Conservation (phyloP, 2,888 invertebrate genomes). For the Odontocolon sp. region DNA sequence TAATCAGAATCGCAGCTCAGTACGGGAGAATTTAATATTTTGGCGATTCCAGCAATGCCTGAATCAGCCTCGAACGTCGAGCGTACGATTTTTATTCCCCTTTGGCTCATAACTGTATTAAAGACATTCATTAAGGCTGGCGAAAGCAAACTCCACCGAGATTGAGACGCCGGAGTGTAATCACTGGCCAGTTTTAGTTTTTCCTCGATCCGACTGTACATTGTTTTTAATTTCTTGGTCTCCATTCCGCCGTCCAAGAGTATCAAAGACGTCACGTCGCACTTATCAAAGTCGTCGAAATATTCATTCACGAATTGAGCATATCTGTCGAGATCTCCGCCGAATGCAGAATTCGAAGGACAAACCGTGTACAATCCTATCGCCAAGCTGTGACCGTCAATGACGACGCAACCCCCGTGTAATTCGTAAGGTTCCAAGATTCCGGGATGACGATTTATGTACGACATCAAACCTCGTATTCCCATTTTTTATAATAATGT, state of each 20-base stretch:
- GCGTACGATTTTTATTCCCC: constrained; percentile 86
- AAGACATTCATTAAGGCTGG: constrained; percentile 89
- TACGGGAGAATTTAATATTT: constrained; percentile 90
- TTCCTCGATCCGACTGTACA: constrained; percentile 83
- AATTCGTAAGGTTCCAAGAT: constrained; percentile 86
- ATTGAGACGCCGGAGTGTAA: constrained; percentile 83
- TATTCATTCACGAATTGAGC: constrained; percentile 86
- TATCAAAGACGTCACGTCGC: constrained; percentile 88
- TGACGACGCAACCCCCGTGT: constrained; percentile 86
- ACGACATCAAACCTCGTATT: constrained; percentile 92
- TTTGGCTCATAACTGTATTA: constrained; percentile 85
- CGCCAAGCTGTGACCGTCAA: constrained; percentile 91
- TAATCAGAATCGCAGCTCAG: constrained; percentile 97
- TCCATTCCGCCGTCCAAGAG: constrained; percentile 92
- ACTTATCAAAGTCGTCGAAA: constrained; percentile 86
- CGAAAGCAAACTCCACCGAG: constrained; percentile 86
- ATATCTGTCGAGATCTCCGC: constrained; percentile 92
- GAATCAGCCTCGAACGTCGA: constrained; percentile 95
- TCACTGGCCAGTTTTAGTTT: constrained; percentile 84
- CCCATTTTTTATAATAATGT: constrained; percentile 78
- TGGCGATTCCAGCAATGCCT: constrained; percentile 91
- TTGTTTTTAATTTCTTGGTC: constrained; percentile 87
- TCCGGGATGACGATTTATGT: constrained; percentile 85
- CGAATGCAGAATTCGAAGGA: constrained; percentile 88
- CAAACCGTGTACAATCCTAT: constrained; percentile 87